Conservation (phyloP, 2,113 vertebrate species). For the Morone chrysops region DNA sequence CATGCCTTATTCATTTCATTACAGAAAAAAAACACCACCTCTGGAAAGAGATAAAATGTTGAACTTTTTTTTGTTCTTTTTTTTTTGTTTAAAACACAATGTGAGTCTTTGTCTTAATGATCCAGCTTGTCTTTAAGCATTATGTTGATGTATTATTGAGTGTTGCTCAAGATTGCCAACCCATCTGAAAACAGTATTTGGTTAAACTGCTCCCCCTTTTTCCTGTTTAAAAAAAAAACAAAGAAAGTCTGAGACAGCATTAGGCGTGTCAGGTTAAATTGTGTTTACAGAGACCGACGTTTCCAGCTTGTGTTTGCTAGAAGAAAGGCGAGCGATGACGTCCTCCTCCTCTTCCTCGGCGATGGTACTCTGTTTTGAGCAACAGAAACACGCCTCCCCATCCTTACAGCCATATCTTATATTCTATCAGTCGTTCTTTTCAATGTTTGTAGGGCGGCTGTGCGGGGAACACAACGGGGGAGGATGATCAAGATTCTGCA, state of each 20-base stretch:
- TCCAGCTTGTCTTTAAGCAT: conserved; percentile 58
- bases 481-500: conserved; percentile 89
- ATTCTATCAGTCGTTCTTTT: conserved; percentile 43
- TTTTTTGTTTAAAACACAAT: conserved; percentile 52
- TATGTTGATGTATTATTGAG: conserved; percentile 56
- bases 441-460: conserved; percentile 52
- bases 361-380: conserved; percentile 44
- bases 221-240: conserved; percentile 36
- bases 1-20: conserved; percentile 71
- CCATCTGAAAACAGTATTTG: conserved; percentile 80
- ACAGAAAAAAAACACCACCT: conserved; percentile 69
- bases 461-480: conserved; percentile 43
- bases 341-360: conserved; percentile 43
- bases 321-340: conserved; percentile 38
- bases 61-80: conserved; percentile 24
- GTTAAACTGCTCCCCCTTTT: conserved; percentile 73
- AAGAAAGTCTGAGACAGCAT: conserved; percentile 63
- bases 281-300: conserved; percentile 53
- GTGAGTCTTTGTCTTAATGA: conserved; percentile 58
- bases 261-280: conserved; percentile 43
- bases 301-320: conserved; percentile 43
- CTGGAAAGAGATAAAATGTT: conserved; percentile 64
- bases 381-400: conserved; percentile 49
- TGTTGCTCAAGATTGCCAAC: conserved; percentile 75
- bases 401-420: conserved; percentile 29